These are phyloP conservation scores for Platanista minor DNA, from an alignment of 2,113 vertebrate species.

Conservation along the genomic window DNA sequence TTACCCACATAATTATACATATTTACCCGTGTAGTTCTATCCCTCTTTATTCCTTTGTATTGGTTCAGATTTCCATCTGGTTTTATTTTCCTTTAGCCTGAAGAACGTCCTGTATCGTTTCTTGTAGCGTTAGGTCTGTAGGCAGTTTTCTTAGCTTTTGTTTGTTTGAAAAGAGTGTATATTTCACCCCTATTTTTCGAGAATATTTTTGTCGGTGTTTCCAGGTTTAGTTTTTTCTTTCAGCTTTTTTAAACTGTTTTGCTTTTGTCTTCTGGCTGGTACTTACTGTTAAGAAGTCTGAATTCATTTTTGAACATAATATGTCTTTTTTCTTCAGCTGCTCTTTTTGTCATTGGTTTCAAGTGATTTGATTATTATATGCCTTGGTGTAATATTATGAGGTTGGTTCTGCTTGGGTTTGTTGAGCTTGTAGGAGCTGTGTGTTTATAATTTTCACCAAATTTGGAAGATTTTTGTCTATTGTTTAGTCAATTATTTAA, in stretches of 20 bases:
- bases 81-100: background rate
- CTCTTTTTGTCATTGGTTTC: background rate
- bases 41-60: background rate
- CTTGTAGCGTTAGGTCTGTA: background rate
- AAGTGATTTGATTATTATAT: background rate
- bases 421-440: background rate
- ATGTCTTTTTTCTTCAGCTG: background rate
- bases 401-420: background rate
- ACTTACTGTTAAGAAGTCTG: background rate
- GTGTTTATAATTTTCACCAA: background rate
- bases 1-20: background rate
- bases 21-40: background rate
- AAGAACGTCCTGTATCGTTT: constrained; percentile 11
- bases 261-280: background rate
- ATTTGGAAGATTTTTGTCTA: background rate
- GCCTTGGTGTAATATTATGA: background rate
- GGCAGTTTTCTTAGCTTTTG: background rate
- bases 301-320: background rate
- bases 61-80: background rate
- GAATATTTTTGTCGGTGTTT: background rate
- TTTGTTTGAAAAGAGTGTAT: background rate
- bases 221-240: background rate
- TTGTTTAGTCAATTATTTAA: background rate
- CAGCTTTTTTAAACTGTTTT: background rate
- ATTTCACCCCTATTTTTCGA: background rate